phyloP scores from a whole-genome alignment of 2,797 vertebrate genomes.

The Microchirus variegatus region DNA sequence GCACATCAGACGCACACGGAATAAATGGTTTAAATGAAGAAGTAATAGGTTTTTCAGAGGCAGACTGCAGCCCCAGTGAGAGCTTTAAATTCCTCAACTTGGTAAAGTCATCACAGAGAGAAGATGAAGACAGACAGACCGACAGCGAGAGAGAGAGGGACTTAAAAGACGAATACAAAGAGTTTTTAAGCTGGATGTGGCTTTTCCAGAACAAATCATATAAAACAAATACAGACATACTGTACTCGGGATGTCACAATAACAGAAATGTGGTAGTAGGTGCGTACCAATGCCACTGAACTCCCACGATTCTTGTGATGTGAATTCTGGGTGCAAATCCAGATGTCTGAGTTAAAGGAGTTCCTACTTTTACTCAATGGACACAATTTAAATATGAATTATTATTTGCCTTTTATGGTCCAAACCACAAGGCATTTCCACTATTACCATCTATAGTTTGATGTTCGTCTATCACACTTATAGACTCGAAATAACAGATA shows the following conservation, averaged over 20 bases:
- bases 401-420: too few relatives aligned
- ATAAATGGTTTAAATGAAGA: slow-evolving; percentile 76
- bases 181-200: slow-evolving; percentile 58
- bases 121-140: slow-evolving; percentile 47
- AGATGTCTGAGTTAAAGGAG: not conserved
- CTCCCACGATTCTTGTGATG: not conserved
- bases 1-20: slow-evolving; percentile 19
- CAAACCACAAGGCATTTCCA: too few relatives aligned
- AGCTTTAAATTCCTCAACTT: slow-evolving; percentile 81
- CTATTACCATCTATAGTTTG: too few relatives aligned
- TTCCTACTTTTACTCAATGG: too few relatives aligned
- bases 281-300: not conserved
- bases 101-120: slow-evolving; percentile 78
- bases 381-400: too few relatives aligned
- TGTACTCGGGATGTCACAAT: not conserved
- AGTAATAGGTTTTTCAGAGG: slow-evolving; percentile 83
- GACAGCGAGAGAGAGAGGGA: slow-evolving; percentile 9
- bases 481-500: not conserved
- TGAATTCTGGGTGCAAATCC: not conserved
- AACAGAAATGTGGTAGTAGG: not conserved
- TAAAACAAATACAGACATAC: slow-evolving; percentile 9
- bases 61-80: slow-evolving; percentile 74
- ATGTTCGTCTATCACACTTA: not conserved
- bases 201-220: slow-evolving; percentile 29
- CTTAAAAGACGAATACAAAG: slow-evolving; percentile 34